Evolutionary conservation across 1,140 invertebrate species (phyloP).

Genomic region (Bombus picipes): DNA sequence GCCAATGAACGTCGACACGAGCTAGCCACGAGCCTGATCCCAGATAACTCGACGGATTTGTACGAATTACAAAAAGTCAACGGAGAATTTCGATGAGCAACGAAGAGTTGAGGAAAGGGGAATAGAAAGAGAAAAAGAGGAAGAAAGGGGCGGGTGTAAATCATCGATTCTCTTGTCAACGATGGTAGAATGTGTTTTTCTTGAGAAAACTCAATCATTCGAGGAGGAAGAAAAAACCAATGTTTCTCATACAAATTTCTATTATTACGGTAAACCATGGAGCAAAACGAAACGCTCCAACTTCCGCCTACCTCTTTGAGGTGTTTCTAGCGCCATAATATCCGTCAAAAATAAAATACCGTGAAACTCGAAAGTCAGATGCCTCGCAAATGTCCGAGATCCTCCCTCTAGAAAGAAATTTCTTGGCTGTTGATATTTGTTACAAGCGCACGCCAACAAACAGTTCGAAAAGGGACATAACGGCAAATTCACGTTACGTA

Average conservation of each 20-base stretch:
- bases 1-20: not conserved
- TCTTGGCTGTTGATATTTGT: too few relatives aligned
- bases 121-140: not conserved
- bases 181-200: not conserved
- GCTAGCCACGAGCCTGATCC: not conserved
- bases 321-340: too few relatives aligned
- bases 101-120: not conserved
- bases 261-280: not conserved
- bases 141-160: not conserved
- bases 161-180: not conserved
- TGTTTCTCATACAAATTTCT: not conserved
- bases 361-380: too few relatives aligned
- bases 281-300: not conserved
- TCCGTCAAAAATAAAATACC: too few relatives aligned
- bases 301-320: not conserved
- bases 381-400: too few relatives aligned
- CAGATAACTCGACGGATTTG: slow-evolving; percentile 4
- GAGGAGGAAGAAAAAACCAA: not conserved
- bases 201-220: not conserved
- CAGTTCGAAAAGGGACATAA: too few relatives aligned
- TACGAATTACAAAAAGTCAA: not conserved
- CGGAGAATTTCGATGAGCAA: not conserved
- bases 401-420: too few relatives aligned
- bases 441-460: too few relatives aligned
- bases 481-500: too few relatives aligned